phyloP scores from a whole-genome alignment of 2,113 vertebrate genomes.

The Ptychochromis oligacanthus region DNA sequence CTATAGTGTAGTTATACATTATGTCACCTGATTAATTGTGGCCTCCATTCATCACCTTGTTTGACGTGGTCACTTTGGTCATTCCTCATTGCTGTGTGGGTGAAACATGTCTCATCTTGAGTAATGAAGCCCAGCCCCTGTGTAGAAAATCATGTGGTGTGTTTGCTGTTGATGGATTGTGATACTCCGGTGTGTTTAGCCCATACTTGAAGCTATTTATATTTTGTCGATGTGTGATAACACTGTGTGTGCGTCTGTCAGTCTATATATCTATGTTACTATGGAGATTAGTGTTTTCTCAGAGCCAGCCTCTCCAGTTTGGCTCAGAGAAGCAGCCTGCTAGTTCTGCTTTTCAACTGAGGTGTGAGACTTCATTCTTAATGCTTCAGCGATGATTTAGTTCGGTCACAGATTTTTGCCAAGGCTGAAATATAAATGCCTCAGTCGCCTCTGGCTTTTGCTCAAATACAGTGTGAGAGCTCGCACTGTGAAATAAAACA shows the following conservation, averaged over 20 bases:
- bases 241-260: conserved; percentile 16
- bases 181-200: conserved; percentile 34
- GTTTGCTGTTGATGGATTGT: conserved; percentile 56
- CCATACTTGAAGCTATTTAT: conserved; percentile 19
- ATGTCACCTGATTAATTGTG: conserved; percentile 60
- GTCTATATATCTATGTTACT: conserved; percentile 11
- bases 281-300: conserved; percentile 20
- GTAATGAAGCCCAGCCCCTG: conserved; percentile 26
- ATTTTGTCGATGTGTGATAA: conserved; percentile 40
- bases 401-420: conserved; percentile 34
- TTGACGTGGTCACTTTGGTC: conserved; percentile 44
- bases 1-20: conserved; percentile 53
- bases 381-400: conserved; percentile 34
- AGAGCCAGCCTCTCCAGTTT: conserved; percentile 32
- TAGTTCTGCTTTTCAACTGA: conserved; percentile 33
- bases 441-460: conserved; percentile 31
- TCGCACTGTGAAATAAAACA: conserved; percentile 26
- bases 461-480: conserved; percentile 13
- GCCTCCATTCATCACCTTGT: conserved; percentile 48
- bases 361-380: conserved; percentile 28
- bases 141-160: conserved; percentile 50
- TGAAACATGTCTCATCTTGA: conserved; percentile 33
- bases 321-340: conserved; percentile 5
- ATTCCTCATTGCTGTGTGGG: conserved; percentile 46
- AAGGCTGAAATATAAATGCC: conserved; percentile 19